Conservation (phyloP, 2,888 invertebrate species). For the Mesochorus sp. region DNA sequence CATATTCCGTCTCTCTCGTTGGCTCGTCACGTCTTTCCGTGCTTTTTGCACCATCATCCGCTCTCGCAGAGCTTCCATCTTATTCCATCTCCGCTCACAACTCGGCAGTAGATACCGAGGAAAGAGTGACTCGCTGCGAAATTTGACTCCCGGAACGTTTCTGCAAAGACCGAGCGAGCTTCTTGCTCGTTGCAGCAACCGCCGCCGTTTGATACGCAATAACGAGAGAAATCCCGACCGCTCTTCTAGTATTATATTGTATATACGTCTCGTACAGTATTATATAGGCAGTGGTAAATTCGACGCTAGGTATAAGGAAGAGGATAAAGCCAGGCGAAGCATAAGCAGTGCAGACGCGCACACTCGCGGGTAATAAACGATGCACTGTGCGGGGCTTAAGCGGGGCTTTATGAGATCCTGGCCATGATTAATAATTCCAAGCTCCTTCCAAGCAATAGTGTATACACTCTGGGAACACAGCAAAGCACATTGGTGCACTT, state of each 20-base stretch:
- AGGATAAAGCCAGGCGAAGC: slow-evolving; percentile 52
- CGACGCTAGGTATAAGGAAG: slow-evolving; percentile 67
- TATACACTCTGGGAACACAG: slow-evolving; percentile 39
- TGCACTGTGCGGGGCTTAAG: slow-evolving; percentile 76
- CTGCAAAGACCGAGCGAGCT: slow-evolving; percentile 1
- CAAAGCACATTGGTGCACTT: neutral
- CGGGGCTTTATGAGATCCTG: slow-evolving; percentile 80
- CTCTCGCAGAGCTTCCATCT: neutral
- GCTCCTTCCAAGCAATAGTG: slow-evolving; percentile 53
- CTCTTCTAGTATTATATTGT: slow-evolving; percentile 11
- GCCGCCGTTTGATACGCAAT: slow-evolving; percentile 55
- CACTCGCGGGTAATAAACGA: slow-evolving; percentile 73
- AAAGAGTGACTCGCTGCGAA: neutral
- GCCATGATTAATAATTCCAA: slow-evolving; percentile 80
- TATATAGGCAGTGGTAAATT: slow-evolving; percentile 68
- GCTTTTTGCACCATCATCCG: neutral
- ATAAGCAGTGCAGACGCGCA: slow-evolving; percentile 51
- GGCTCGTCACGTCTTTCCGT: neutral
- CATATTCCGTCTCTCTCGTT: too few species aligned
- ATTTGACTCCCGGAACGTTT: neutral
- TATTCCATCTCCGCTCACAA: neutral
- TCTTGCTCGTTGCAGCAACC: slow-evolving; percentile 34
- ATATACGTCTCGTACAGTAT: slow-evolving; percentile 22
- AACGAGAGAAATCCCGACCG: slow-evolving; percentile 36
- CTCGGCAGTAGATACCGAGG: neutral